Percentiles rank a stretch among this genome's conserved stretches.
Conservation (phyloP, 2,113 vertebrate genomes). For the Reinhardtius hippoglossoides region DNA sequence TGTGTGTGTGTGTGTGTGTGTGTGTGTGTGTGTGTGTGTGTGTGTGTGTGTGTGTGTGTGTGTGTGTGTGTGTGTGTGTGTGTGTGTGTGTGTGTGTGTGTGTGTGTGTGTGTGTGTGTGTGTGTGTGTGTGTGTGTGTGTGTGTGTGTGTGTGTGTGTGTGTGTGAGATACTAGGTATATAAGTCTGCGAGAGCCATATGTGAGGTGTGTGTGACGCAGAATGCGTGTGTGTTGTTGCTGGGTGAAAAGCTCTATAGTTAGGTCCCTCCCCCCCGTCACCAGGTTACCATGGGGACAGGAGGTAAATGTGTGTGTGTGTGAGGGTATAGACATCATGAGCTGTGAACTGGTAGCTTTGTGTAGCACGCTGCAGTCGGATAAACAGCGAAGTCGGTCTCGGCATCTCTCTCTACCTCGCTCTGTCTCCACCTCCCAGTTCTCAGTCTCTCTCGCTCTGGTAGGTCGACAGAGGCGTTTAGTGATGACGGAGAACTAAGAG, state of each 20-base stretch:
- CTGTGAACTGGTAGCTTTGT: conserved; percentile 37
- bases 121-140: conserved; percentile 11
- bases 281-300: conserved; percentile 74
- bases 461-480: conserved; percentile 41
- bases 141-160: conserved; percentile 24
- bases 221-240: conserved; percentile 58
- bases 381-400: conserved; percentile 17
- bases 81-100: no score
- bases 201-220: conserved; percentile 46
- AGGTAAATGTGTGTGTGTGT: conserved; percentile 33
- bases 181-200: conserved; percentile 22
- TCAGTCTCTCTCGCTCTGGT: conserved; percentile 25
- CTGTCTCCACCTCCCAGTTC: background rate
- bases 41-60: no score
- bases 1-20: no score
- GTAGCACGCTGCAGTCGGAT: conserved; percentile 45
- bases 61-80: no score
- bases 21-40: no score
- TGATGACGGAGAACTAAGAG: conserved; percentile 43
- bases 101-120: no score
- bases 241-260: conserved; percentile 72
- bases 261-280: conserved; percentile 60
- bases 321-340: conserved; percentile 33
- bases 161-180: background rate
- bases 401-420: conserved; percentile 1